Percentiles rank a stretch among this genome's conserved stretches.
phyloP scores from a whole-genome alignment of 2,888 invertebrate genomes.

The Metacarcinus magister region DNA sequence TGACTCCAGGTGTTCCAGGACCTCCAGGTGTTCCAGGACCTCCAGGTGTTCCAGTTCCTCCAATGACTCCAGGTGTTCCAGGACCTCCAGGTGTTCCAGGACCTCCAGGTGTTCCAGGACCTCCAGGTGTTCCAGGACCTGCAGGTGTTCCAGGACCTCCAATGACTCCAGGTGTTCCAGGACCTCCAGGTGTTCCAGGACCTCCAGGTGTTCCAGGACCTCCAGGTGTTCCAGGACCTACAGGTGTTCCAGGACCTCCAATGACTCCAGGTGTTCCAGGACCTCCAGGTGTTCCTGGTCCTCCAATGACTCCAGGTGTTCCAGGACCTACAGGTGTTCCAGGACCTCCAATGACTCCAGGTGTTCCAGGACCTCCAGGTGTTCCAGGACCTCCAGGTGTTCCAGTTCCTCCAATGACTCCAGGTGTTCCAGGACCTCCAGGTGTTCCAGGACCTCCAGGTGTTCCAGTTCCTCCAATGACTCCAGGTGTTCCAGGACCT shows the following conservation, averaged over 20 bases:
- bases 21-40: background rate
- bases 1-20: background rate
- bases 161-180: background rate
- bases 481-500: background rate
- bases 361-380: constrained; percentile 26
- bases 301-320: background rate
- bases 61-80: background rate
- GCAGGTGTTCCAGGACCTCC: background rate
- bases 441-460: background rate
- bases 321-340: constrained; percentile 52
- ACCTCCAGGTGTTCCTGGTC: background rate
- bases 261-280: background rate
- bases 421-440: constrained; percentile 1
- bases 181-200: background rate
- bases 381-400: background rate
- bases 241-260: no score
- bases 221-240: background rate
- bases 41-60: background rate
- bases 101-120: background rate
- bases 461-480: background rate
- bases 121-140: background rate
- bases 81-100: background rate
- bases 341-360: background rate
- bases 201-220: background rate
- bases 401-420: background rate